Evolutionary conservation across 2,113 vertebrate species (phyloP).

Genomic region (Rhinichthys klamathensis): DNA sequence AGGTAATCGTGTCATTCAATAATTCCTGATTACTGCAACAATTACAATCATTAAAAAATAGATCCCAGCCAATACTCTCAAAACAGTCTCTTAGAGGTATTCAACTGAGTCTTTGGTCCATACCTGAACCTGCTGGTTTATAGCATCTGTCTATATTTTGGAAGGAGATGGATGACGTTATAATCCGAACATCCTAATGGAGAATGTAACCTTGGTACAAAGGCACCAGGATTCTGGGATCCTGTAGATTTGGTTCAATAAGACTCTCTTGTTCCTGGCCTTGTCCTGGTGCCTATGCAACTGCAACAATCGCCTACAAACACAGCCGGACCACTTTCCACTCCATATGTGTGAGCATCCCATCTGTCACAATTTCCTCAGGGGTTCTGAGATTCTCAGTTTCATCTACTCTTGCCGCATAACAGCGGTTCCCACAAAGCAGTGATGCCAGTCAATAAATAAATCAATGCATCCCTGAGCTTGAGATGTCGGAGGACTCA

Average conservation of each 20-base stretch:
- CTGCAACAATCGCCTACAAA: slow-evolving; percentile 5
- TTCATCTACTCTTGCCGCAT: slow-evolving; percentile 36
- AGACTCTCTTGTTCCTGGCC: not conserved
- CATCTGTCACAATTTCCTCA: slow-evolving; percentile 44
- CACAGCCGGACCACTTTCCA: slow-evolving; percentile 27
- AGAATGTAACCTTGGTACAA: not conserved
- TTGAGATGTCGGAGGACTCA: not conserved
- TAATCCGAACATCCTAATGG: not conserved
- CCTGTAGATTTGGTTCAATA: not conserved
- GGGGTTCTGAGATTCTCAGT: slow-evolving; percentile 29
- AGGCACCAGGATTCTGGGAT: not conserved
- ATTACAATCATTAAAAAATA: not conserved
- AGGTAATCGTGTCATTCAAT: not conserved
- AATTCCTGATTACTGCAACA: not conserved
- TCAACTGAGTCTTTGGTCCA: not conserved
- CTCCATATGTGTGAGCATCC: slow-evolving; percentile 32
- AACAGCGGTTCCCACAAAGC: slow-evolving; percentile 20
- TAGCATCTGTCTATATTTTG: not conserved
- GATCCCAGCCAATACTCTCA: not conserved
- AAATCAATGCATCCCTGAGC: slow-evolving; percentile 34
- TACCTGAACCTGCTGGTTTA: not conserved
- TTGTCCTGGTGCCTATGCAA: not conserved
- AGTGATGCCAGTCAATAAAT: slow-evolving; percentile 39
- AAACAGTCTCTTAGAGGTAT: not conserved
- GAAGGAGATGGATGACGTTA: not conserved